A percentile compares a stretch with the other conserved stretches of the same genome.
Conservation (phyloP, 2,888 invertebrate species). For the Plutella xylostella region DNA sequence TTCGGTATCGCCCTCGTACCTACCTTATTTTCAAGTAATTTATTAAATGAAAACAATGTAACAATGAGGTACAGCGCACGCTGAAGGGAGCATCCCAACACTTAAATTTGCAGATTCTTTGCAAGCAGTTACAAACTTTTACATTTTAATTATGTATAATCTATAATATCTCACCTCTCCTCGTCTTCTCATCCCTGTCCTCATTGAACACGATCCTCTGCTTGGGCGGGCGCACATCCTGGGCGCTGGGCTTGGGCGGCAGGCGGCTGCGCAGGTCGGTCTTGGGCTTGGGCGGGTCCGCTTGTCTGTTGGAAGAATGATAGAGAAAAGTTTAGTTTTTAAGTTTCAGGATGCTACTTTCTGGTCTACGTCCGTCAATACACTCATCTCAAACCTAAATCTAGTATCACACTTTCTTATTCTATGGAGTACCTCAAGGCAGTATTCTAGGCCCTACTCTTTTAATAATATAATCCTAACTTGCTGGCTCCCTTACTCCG, state of each 20-base stretch:
- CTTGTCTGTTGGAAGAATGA: background rate
- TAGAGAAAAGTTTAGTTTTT: background rate
- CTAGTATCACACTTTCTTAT: background rate
- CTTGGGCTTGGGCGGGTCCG: constrained; percentile 24
- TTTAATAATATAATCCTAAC: too few species aligned
- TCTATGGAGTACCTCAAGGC: background rate
- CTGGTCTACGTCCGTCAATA: too few species aligned
- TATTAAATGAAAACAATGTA: too few species aligned
- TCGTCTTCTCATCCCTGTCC: constrained; percentile 26
- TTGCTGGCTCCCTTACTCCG: too few species aligned
- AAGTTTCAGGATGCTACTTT: too few species aligned
- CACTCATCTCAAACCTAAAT: too few species aligned
- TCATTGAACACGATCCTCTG: constrained; percentile 51
- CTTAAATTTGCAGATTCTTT: background rate
- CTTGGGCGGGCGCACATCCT: constrained; percentile 22
- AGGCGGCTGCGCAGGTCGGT: constrained; percentile 40
- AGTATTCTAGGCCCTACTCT: background rate
- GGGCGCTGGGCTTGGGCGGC: constrained; percentile 15
- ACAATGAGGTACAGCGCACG: too few species aligned
- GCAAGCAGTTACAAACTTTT: background rate
- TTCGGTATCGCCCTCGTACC: too few species aligned
- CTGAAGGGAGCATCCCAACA: background rate
- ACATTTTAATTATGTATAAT: background rate
- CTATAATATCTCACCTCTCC: constrained; percentile 29
- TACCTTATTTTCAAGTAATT: too few species aligned